Evolutionary conservation across 1,140 invertebrate genomes (phyloP), one percentile per base, ranked within the genome.

Genomic region (Scaptomyza montana): DNA sequence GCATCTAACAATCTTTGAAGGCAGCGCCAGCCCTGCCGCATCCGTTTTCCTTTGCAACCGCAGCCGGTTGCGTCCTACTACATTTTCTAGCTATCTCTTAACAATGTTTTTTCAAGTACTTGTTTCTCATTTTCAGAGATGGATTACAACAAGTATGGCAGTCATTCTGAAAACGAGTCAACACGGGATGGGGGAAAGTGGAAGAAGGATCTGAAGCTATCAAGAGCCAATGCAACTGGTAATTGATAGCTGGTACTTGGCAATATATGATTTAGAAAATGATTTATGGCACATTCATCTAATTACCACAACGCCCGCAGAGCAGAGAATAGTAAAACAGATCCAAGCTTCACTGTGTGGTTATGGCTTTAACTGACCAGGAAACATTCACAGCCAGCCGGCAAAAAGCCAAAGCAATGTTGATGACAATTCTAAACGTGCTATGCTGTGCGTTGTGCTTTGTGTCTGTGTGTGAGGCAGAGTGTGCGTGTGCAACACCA

Each of bases 281-380:
- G 81, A 86, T 86, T 86, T 86, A 86, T 86, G 82, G 82, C 82
- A 76, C 82, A 86, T 87, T 87, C 82, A 87, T 86, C 82, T 86
- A 86, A 86, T 86, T 86, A 86, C 82, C 82, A 81, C 82, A 69
- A 80, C 36, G 66, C 70, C 78, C 82, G 82, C 81, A 81, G 70
- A 64, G 63, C 21, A 39, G 46, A 43, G 46, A 36, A 50, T 45
- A 21, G 30, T 30, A 53, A 39, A 21, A n/a, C 19, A 53, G 33
- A 36, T 7, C 33, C 33, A 6, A 36, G 28, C 46, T 28, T 39
- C 61, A 56, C 25, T 43, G 39, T 28, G 43, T 39, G 53, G 30
- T 36, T 8, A 36, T 36, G 46, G 46, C 59, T 60, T 30, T n/a
- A n/a, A 19, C 43, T 66, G 65, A 60, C 65, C 65, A 68, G 49